Conservation (phyloP, 2,113 vertebrate genomes). For the Leptocoma aspasia region DNA sequence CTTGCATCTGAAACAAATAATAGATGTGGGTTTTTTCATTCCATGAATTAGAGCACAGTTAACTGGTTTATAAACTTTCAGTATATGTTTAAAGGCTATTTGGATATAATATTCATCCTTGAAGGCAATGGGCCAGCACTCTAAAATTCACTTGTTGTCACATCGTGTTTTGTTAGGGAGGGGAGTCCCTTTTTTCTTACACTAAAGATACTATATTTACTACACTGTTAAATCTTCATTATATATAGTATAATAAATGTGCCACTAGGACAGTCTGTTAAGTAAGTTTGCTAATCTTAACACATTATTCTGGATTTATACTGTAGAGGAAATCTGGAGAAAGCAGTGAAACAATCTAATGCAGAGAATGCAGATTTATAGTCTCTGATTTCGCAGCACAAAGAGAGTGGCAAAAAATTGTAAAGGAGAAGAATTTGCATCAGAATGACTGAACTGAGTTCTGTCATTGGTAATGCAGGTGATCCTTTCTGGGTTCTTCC, state of each 20-base stretch:
- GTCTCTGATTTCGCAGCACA: background rate
- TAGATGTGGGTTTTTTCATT: background rate
- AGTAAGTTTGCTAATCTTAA: conserved; percentile 53
- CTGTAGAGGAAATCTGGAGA: background rate
- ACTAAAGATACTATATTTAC: conserved; percentile 27
- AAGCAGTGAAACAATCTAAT: conserved; percentile 2
- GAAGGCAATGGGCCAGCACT: background rate
- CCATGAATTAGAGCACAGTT: background rate
- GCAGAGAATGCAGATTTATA: conserved; percentile 11
- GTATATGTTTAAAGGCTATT: conserved; percentile 34
- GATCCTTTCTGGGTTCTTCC: background rate
- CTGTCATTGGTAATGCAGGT: background rate
- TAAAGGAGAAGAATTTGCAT: background rate
- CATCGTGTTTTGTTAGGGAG: background rate
- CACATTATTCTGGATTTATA: conserved; percentile 52
- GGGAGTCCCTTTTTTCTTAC: background rate
- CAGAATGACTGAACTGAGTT: background rate
- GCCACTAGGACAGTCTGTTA: conserved; percentile 18
- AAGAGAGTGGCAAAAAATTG: background rate
- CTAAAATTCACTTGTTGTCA: conserved; percentile 11
- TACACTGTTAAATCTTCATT: conserved; percentile 33
- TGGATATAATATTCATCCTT: conserved; percentile 23
- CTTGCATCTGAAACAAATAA: conserved; percentile 39
- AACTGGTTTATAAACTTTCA: conserved; percentile 32
- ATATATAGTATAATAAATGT: conserved; percentile 59